Evolutionary conservation across 2,797 vertebrate species (phyloP).

Genomic region (Pangasius djambal): DNA sequence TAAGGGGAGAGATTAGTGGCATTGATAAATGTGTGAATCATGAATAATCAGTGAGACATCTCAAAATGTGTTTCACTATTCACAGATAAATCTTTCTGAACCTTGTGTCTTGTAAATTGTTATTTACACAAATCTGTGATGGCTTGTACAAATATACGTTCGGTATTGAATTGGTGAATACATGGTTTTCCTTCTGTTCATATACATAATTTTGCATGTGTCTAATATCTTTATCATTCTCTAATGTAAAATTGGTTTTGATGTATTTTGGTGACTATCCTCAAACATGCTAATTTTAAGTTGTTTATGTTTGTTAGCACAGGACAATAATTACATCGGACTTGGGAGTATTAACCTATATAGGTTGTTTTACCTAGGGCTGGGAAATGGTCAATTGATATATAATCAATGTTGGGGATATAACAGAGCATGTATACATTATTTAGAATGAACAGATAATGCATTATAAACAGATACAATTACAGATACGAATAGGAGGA

Average conservation of each 20-base stretch:
- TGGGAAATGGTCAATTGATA: not conserved
- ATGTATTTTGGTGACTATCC: not conserved
- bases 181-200: not conserved
- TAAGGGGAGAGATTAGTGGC: not conserved
- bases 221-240: not conserved
- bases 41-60: not conserved
- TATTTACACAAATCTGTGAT: not conserved
- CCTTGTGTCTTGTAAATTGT: conserved; percentile 28
- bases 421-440: not conserved
- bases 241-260: not conserved
- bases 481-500: not conserved
- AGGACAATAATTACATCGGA: not conserved
- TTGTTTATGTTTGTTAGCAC: not conserved
- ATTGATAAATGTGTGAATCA: not conserved
- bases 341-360: not conserved
- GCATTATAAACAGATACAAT: not conserved
- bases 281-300: not conserved
- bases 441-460: not conserved
- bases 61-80: conserved; percentile 1
- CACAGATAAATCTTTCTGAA: not conserved
- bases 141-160: not conserved
- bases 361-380: not conserved
- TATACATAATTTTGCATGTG: not conserved
- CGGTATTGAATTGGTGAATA: not conserved
- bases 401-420: not conserved